Conservation (phyloP, 2,797 vertebrate species). For the Helarctos malayanus region DNA sequence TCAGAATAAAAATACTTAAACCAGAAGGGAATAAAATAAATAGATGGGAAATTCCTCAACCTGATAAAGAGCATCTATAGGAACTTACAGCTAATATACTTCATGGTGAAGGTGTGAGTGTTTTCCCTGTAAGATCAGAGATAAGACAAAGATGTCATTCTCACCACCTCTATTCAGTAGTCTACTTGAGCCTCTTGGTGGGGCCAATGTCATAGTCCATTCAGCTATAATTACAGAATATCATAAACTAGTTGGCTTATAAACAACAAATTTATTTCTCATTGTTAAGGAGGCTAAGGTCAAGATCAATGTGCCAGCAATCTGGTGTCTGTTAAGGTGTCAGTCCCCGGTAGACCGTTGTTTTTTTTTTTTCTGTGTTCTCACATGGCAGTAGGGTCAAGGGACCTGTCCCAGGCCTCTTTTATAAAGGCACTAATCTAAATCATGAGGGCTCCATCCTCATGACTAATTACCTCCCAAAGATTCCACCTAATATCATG, state of each 20-base stretch:
- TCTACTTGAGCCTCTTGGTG: neutral
- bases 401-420: neutral
- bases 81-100: neutral
- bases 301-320: neutral
- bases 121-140: neutral
- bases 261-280: neutral
- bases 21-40: no score
- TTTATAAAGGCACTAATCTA: neutral
- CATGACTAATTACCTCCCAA: neutral
- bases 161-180: neutral
- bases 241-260: neutral
- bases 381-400: neutral
- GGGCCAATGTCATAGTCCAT: neutral
- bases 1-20: conserved; percentile 32
- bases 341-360: neutral
- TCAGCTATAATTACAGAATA: neutral
- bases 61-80: neutral
- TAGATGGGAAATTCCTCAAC: neutral
- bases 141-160: neutral
- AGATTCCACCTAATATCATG: neutral
- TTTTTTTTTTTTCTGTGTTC: neutral
- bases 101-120: neutral
- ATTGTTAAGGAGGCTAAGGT: neutral
- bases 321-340: neutral
- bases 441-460: neutral